Evolutionary conservation across 2,113 vertebrate genomes (phyloP).

Genomic region (Cheirogaleus medius): DNA sequence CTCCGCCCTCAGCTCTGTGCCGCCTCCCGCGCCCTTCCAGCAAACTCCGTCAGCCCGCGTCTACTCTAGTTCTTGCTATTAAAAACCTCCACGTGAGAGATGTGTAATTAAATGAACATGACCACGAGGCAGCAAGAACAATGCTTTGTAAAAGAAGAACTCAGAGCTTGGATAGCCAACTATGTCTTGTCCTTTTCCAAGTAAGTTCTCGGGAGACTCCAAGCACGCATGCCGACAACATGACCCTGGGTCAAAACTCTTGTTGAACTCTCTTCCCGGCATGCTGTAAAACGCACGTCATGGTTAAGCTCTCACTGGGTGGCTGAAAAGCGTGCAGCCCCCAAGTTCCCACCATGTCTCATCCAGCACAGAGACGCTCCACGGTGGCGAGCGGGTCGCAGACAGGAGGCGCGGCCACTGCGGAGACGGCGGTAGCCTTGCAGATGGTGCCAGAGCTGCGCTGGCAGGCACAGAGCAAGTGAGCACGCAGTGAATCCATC

Average conservation of each 20-base stretch:
- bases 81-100: background rate
- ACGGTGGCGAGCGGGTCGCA: accelerated
- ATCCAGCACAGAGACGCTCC: too few species aligned
- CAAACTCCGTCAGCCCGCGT: background rate
- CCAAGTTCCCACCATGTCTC: background rate
- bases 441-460: too few species aligned
- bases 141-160: background rate
- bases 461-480: background rate
- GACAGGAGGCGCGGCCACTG: accelerated
- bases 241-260: background rate
- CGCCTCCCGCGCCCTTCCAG: accelerated
- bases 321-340: background rate
- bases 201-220: background rate
- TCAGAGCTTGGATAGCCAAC: background rate
- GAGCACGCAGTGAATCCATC: background rate
- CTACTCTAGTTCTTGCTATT: background rate
- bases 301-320: background rate
- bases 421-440: background rate
- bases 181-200: background rate
- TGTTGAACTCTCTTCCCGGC: background rate
- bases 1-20: background rate
- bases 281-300: background rate
- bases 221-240: accelerated
- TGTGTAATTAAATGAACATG: background rate
- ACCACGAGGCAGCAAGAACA: background rate